Percentiles rank a stretch among this genome's conserved stretches.
phyloP scores from a whole-genome alignment of 2,888 invertebrate species.

The Opisthograptis luteolata region DNA sequence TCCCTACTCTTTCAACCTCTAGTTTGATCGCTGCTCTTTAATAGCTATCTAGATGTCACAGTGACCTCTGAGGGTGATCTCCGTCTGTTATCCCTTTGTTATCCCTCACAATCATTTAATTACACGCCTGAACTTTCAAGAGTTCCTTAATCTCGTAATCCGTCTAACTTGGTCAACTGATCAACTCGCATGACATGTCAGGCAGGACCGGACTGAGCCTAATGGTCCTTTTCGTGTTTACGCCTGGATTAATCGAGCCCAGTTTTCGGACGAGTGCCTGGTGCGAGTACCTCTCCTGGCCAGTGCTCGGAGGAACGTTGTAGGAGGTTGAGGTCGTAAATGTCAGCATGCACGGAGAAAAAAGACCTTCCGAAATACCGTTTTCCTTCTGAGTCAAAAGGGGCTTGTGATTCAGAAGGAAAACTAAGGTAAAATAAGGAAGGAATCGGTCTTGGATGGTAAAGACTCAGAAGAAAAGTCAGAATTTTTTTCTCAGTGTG shows the following conservation, averaged over 20 bases:
- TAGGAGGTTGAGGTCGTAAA: not conserved
- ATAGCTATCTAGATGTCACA: conserved; percentile 16
- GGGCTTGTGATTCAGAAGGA: too few species aligned
- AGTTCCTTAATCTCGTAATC: conserved; percentile 48
- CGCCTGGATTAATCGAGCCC: not conserved
- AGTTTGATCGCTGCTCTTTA: conserved; percentile 8
- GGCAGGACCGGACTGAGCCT: conserved; percentile 57
- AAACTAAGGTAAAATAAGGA: too few species aligned
- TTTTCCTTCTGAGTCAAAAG: too few species aligned
- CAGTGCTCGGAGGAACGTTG: not conserved
- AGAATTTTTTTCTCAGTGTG: too few species aligned
- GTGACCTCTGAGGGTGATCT: conserved; percentile 31
- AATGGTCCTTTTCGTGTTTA: conserved; percentile 61
- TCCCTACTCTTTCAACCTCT: conserved; percentile 14
- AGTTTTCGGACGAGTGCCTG: not conserved
- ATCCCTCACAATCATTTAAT: conserved; percentile 46
- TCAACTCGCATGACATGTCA: conserved; percentile 45
- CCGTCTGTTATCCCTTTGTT: conserved; percentile 33
- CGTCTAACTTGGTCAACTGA: conserved; percentile 52
- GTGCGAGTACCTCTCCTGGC: not conserved
- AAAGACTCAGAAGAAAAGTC: too few species aligned
- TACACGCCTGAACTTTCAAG: conserved; percentile 43
- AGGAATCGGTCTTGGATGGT: too few species aligned
- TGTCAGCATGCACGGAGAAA: not conserved
- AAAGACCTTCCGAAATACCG: too few species aligned